Base-by-base conservation (phyloP, 2,888 invertebrate species). In the Stegana nigrithorax region DNA sequence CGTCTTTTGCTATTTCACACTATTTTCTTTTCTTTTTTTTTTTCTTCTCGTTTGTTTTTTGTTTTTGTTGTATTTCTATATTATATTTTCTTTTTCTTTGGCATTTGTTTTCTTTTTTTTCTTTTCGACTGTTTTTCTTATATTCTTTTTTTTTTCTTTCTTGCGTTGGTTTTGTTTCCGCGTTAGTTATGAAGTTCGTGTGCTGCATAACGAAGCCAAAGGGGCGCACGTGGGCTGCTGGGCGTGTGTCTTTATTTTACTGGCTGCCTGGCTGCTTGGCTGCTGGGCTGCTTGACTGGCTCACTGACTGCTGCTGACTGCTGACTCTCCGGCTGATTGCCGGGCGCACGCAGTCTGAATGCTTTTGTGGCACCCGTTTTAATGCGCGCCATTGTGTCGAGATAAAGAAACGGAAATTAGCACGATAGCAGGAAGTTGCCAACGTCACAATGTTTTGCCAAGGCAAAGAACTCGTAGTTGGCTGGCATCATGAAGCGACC, bases 341-440 rank as follows among this genome's bases (percentile, higher is more conserved):
- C n/a, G n/a, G n/a, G n/a, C n/a, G n/a, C n/a, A n/a, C n/a, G n/a
- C n/a, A n/a, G n/a, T n/a, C n/a, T n/a, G n/a, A n/a, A n/a, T n/a
- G n/a, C n/a, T n/a, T n/a, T 55, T 55, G 53, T 55, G 53, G 53
- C 53, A 55, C 53, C 53, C 53, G 32, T 73, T 80, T 81, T 82
- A 83, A 82, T 82, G 83, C 73, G 79, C 82, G 71, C 83, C 83
- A 82, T 82, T 82, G 82, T 82, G 83, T 81, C 82, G 81, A 82
- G 82, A 82, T 82, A 82, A 82, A 82, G 82, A 73, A 82, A 78
- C 83, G 82, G 82, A 82, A 82, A 82, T 82, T 82, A 83, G 82
- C 82, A 81, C 83, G 83, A 82, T 83, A 81, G 82, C 83, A 82
- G 83, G 82, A 83, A 81, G 82, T 77, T 73, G 75, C 68, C 72